Conservation (phyloP, 2,113 vertebrate genomes). For the Apteryx mantelli region DNA sequence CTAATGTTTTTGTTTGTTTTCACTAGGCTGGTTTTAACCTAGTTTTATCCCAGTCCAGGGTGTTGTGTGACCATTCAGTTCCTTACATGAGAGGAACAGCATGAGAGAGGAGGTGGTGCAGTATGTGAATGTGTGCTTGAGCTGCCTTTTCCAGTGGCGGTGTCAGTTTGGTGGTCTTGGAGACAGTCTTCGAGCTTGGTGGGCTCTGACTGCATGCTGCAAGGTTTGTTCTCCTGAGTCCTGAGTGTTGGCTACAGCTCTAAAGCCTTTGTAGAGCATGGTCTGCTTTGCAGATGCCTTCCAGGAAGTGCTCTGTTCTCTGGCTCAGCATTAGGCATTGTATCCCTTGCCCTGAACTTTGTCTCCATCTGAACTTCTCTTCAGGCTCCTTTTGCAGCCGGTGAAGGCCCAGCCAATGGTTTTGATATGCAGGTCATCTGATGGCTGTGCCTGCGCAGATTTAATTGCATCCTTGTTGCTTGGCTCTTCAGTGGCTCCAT, state of each 20-base stretch:
- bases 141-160: not conserved
- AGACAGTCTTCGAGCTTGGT: not conserved
- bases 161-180: not conserved
- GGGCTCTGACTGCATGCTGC: not conserved
- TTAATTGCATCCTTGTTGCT: not conserved
- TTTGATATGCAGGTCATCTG: not conserved
- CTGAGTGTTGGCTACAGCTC: rapidly evolving
- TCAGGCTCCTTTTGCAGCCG: not conserved
- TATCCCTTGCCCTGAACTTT: not conserved
- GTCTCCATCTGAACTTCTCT: not conserved
- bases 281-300: not conserved
- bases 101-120: not conserved
- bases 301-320: not conserved
- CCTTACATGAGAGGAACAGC: not conserved
- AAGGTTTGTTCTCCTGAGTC: not conserved
- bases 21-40: not conserved
- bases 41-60: not conserved
- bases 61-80: rapidly evolving
- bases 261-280: not conserved
- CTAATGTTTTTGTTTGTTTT: not conserved
- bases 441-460: not conserved
- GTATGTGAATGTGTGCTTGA: rapidly evolving
- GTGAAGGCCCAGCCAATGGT: not conserved
- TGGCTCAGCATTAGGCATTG: not conserved
- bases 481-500: not conserved